phyloP scores from a whole-genome alignment of 2,888 invertebrate genomes.

The Clitarchus hookeri region DNA sequence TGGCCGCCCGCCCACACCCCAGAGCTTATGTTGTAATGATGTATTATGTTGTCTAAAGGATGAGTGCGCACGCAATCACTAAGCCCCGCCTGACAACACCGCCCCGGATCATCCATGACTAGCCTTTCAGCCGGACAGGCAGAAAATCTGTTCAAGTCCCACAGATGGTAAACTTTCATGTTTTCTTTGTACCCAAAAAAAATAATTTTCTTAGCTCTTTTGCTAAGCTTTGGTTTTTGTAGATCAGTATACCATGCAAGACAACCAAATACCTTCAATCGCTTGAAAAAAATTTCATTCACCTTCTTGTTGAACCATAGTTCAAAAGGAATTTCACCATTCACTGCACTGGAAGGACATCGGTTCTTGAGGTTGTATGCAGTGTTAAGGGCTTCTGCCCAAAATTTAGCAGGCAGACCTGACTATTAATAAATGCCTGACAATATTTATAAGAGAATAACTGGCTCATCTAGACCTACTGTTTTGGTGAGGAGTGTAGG shows the following conservation, averaged over 20 bases:
- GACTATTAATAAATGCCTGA: neutral
- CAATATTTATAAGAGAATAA: slow-evolving; percentile 26
- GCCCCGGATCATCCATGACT: too few species aligned
- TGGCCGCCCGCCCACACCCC: too few species aligned
- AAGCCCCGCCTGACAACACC: too few species aligned
- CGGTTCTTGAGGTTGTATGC: slow-evolving; percentile 30
- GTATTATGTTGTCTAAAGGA: too few species aligned
- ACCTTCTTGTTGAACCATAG: slow-evolving; percentile 22
- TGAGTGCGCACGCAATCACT: too few species aligned
- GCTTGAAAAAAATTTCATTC: slow-evolving; percentile 17
- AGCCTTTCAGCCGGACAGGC: too few species aligned
- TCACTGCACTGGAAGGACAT: slow-evolving; percentile 26
- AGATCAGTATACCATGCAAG: too few species aligned
- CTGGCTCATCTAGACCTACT: neutral
- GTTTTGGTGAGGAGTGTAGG: slow-evolving; percentile 30
- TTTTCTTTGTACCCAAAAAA: too few species aligned
- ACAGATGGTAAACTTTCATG: too few species aligned
- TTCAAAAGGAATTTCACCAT: slow-evolving; percentile 21
- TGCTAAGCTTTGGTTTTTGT: neutral
- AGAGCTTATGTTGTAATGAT: too few species aligned
- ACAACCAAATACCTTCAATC: neutral
- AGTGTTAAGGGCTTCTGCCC: slow-evolving; percentile 34
- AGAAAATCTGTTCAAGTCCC: too few species aligned
- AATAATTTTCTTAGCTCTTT: neutral
- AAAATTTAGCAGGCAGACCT: slow-evolving; percentile 29